Base-by-base conservation (phyloP, 2,888 invertebrate genomes). In the Ichneumoninae sp. region DNA sequence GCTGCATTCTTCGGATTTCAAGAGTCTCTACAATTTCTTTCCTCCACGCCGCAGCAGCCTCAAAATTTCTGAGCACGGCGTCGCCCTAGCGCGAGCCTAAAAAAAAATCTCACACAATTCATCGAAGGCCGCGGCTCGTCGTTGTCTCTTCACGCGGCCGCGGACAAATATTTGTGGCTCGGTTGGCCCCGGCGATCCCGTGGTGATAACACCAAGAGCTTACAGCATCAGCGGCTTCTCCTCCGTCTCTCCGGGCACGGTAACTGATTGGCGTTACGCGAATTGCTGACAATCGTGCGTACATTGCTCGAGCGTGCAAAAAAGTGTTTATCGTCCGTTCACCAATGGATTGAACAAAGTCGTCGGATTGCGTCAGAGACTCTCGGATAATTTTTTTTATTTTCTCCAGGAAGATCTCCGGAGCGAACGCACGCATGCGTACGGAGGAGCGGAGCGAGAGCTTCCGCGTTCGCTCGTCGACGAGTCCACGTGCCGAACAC, bases 261-360 rank as follows among this genome's bases (percentile, higher is more conserved):
- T 66, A 60, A 71, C 80, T 84, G 80, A 80, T 84, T 84, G 83
- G 69, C 57, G 57, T 13, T 71, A 60, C 75, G 75, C 78, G 40
- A 82, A 82, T 72, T 72, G 54, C 72, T 57, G 72, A 72, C 71
- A 80, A 80, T 82, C 50, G 60, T 33, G 70, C 44, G 44, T 76
- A 40, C 70, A 66, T 76, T 33, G 62, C 65, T 36, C 26, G 57
- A 16, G 74, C 74, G 71, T 66, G 78, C 62, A 79, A 80, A 85
- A 82, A 82, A 82, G 65, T 77, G 68, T 82, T 86, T 86, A 86
- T 84, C 82, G 80, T 74, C 65, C 65, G 66, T 74, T 80, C 80
- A 86, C 80, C 69, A 86, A 86, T 86, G 77, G 74, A 84, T 84
- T 84, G 80, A 77, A 86, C 82, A 86, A 84, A 86, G 84, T 84